Percentiles rank a stretch among this genome's conserved stretches.
These are phyloP conservation scores for Schizotus pectinicornis DNA, from an alignment of 2,888 invertebrate genomes.

Conservation along the genomic window DNA sequence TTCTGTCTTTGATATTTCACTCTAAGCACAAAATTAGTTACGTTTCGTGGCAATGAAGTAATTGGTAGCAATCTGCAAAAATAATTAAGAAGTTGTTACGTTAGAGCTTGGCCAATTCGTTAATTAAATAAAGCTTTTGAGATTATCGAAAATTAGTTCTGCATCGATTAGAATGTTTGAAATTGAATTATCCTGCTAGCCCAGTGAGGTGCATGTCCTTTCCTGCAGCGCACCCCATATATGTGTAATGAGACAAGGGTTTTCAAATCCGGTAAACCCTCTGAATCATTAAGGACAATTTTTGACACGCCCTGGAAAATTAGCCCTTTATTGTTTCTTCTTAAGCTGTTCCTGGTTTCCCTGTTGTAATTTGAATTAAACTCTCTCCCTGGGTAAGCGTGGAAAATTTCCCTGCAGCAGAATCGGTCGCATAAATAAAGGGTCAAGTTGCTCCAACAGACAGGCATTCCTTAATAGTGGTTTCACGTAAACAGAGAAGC, in stretches of 20 bases:
- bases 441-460: not conserved
- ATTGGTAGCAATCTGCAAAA: no score
- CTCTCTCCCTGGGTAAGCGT: not conserved
- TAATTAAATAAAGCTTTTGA: constrained; percentile 5
- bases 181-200: constrained; percentile 16
- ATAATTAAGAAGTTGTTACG: no score
- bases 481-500: not conserved
- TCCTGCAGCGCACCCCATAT: constrained; percentile 14
- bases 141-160: constrained; percentile 5
- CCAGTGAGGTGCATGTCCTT: constrained; percentile 11
- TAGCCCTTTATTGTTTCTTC: not conserved
- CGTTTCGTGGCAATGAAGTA: no score
- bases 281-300: constrained; percentile 19
- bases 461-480: not conserved
- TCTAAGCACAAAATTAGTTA: no score
- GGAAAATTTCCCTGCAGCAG: not conserved
- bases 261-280: constrained; percentile 13
- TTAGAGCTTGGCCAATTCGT: not conserved
- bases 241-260: constrained; percentile 25
- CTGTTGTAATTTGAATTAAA: constrained; percentile 8
- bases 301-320: not conserved
- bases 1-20: no score
- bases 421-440: not conserved
- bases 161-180: constrained; percentile 15
- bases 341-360: not conserved